phyloP scores from a whole-genome alignment of 2,113 vertebrate genomes.

The Apodemus speciosus region DNA sequence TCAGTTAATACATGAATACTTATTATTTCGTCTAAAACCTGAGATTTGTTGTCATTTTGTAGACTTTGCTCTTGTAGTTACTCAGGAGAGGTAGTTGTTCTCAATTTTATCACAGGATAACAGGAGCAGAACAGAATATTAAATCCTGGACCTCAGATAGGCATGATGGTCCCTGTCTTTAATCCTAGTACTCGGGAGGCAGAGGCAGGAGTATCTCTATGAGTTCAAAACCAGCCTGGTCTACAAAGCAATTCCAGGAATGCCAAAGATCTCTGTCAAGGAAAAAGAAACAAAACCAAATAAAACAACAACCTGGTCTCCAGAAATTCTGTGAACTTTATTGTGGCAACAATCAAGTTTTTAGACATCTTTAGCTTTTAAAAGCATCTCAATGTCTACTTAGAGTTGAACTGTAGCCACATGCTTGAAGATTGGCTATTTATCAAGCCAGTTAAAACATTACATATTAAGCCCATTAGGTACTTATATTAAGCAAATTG shows the following conservation, averaged over 20 bases:
- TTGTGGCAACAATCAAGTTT: not conserved
- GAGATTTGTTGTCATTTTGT: conserved; percentile 3
- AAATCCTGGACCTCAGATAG: not conserved
- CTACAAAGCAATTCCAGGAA: not conserved
- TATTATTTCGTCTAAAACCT: not conserved
- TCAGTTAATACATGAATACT: not conserved
- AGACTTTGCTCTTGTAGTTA: not conserved
- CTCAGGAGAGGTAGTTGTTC: not conserved
- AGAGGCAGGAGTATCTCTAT: not conserved
- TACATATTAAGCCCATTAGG: not conserved
- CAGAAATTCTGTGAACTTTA: conserved; percentile 9
- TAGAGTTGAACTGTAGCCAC: not conserved
- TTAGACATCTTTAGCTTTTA: not conserved
- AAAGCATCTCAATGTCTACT: not conserved
- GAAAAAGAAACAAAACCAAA: not conserved
- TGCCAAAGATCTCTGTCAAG: not conserved
- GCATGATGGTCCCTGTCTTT: not conserved
- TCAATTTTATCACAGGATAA: not conserved
- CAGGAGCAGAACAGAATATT: not conserved
- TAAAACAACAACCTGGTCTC: not conserved
- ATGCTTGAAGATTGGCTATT: not conserved
- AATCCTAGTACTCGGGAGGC: not conserved
- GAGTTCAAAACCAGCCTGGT: not conserved
- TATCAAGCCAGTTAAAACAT: not conserved
- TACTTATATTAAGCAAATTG: conserved; percentile 1